Base-by-base conservation (phyloP, 2,888 invertebrate species). In the Tortrix viridana region DNA sequence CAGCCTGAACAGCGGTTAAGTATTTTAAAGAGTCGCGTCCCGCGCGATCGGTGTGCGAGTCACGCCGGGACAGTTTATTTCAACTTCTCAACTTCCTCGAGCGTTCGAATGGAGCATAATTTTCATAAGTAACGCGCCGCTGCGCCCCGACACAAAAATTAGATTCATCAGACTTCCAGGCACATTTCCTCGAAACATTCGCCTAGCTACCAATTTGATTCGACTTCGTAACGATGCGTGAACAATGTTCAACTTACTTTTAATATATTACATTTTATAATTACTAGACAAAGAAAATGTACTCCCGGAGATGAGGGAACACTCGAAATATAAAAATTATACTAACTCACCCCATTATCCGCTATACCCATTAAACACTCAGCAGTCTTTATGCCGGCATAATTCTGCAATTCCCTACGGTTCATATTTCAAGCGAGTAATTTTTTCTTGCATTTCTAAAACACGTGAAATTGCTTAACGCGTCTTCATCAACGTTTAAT, bases 11-110 rank as follows among this genome's bases (percentile, higher is more conserved):
- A 22, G 52, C 58, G 49, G 53, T 60, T 46, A 52, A 59, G 43
- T 54, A 60, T 64, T 47, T 66, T 63, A 63, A 67, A 66, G 61
- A 60, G 62, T 52, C 56, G 59, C 65, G 63, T 65, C 6, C 61
- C 60, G 65, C 67, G 53, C 65, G 76, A 85, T 88, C 81, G 74
- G 84, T 74, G 83, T 87, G 85, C 89, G 70, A 88, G 90, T 89
- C 90, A 90, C 90, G 90, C 72, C 77, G 80, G 80, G 85, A 86
- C 90, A 88, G 89, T 91, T 90, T 89, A 88, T 89, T 89, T 84
- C 84, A 87, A 89, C 87, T 89, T 88, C 85, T 82, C 84, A 89
- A 91, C 86, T 89, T 84, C 80, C 77, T 77, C 77, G 75, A 76
- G 79, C 85, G 85, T 88, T 89, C 86, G 80, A 87, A 89, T 85